phyloP scores from a whole-genome alignment of 2,888 invertebrate species.

The Tuberolachnus salignus region DNA sequence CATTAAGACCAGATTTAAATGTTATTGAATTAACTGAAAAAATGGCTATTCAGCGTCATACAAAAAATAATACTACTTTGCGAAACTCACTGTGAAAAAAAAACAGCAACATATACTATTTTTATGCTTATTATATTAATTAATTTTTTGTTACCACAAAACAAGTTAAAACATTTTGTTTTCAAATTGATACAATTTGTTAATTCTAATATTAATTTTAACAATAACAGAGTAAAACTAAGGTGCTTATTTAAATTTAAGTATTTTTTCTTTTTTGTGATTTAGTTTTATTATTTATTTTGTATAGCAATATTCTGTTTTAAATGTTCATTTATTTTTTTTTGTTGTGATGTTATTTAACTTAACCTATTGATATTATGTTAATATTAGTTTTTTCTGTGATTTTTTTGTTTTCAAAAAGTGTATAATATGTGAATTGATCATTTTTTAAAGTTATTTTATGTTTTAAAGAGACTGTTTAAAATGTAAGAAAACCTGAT shows the following conservation, averaged over 20 bases:
- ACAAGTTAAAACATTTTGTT: not conserved
- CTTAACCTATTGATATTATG: too few species aligned
- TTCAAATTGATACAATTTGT: not conserved
- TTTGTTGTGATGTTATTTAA: not conserved
- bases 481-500: too few species aligned
- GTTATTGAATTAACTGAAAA: slow-evolving; percentile 17
- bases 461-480: too few species aligned
- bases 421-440: too few species aligned
- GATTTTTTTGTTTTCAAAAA: too few species aligned
- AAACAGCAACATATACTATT: not conserved
- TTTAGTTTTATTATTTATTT: not conserved
- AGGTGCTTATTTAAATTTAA: slow-evolving; percentile 38
- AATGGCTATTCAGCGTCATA: slow-evolving; percentile 15
- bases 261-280: slow-evolving; percentile 16
- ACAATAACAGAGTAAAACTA: slow-evolving; percentile 36
- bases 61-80: slow-evolving; percentile 27
- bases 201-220: slow-evolving; percentile 2
- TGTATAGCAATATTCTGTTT: not conserved
- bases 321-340: too few species aligned
- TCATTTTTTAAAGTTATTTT: too few species aligned
- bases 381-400: too few species aligned
- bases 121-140: not conserved
- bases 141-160: slow-evolving; percentile 6
- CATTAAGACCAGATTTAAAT: slow-evolving; percentile 39
- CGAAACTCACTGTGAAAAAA: slow-evolving; percentile 21